Evolutionary conservation across 2,888 invertebrate genomes (phyloP), one percentile per base, ranked within the genome.

Genomic region (Minunthozetes semirufus): DNA sequence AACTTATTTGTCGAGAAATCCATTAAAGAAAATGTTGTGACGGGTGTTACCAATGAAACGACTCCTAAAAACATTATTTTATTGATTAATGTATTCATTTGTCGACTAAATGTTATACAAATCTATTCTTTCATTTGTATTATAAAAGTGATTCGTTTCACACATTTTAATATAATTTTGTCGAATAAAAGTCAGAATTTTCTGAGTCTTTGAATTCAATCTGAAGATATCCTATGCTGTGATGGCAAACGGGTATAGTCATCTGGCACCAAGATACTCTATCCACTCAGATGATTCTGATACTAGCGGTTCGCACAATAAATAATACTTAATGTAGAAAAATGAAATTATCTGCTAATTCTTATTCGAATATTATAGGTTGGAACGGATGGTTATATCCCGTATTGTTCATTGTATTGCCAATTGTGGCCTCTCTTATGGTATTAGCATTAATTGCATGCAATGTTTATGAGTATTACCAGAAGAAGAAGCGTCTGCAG

Each of bases 301-400:
- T 22, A 61, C 3, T n/a, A 38, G 33, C n/a, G 63, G 63, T 33
- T 33, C 5, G n/a, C 19, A 22, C 9, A 6, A 6, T 33, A 33
- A 33, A 33, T 33, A n/a, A n/a, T n/a, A n/a, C n/a, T n/a, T n/a
- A n/a, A n/a, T n/a, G n/a, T n/a, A n/a, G n/a, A n/a, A n/a, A n/a
- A n/a, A n/a, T n/a, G n/a, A n/a, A n/a, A n/a, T n/a, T n/a, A n/a
- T n/a, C n/a, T n/a, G n/a, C n/a, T n/a, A n/a, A n/a, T n/a, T n/a
- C n/a, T n/a, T n/a, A n/a, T n/a, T n/a, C n/a, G n/a, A n/a, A 46
- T 22, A 13, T 38, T 15, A n/a, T 46, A 70, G 70, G 70, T 70
- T 70, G 70, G 70, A 27, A 70, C 48, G 70, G 70, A 5, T 70
- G 70, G 70, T 48, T 70, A 48, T 70, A 70, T 70, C 70, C 70